A percentile compares a stretch with the other conserved stretches of the same genome.
Conservation (phyloP, 1,140 invertebrate species). For the Anastatus disparis region DNA sequence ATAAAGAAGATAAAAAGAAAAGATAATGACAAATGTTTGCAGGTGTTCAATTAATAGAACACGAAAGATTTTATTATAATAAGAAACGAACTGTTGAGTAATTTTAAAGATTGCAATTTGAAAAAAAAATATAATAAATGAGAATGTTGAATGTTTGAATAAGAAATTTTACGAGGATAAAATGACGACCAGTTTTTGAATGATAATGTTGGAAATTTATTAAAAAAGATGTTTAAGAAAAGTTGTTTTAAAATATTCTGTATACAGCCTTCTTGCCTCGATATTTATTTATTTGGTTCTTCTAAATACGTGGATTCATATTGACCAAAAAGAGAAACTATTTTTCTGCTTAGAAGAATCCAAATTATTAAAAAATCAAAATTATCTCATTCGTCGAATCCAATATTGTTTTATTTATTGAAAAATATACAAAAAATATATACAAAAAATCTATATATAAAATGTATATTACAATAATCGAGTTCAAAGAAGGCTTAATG, state of each 20-base stretch:
- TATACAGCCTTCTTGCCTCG: constrained; percentile 1
- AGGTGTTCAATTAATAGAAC: background rate
- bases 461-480: background rate
- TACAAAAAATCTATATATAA: background rate
- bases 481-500: background rate
- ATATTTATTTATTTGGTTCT: background rate
- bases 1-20: background rate
- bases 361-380: constrained; percentile 1
- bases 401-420: no score
- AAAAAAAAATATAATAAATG: background rate
- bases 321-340: constrained; percentile 31
- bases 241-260: no score
- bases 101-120: no score
- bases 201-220: constrained; percentile 14
- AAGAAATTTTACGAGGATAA: constrained; percentile 3
- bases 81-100: background rate
- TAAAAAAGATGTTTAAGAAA: no score
- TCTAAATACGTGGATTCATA: background rate
- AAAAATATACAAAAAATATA: background rate
- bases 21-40: no score
- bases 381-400: no score
- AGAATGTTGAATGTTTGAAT: background rate
- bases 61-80: background rate
- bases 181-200: background rate
- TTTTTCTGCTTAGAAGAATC: constrained; percentile 10